phyloP scores from a whole-genome alignment of 2,113 vertebrate genomes.

The Nymphicus hollandicus region DNA sequence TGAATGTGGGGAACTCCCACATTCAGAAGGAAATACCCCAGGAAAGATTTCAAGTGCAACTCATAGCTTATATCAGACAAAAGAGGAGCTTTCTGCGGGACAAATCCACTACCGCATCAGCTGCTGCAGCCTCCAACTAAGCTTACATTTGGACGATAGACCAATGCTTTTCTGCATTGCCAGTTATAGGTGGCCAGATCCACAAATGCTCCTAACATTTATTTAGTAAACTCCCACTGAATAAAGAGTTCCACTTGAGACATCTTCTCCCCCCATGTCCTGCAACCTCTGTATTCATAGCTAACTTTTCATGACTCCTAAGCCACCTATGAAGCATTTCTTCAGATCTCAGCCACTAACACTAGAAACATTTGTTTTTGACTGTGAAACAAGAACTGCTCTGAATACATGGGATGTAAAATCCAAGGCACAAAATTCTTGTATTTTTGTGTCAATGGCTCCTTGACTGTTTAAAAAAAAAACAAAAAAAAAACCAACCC shows the following conservation, averaged over 20 bases:
- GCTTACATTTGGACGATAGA: not conserved
- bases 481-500: not conserved
- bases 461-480: not conserved
- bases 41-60: not conserved
- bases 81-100: not conserved
- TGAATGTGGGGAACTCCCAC: not conserved
- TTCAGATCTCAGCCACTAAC: not conserved
- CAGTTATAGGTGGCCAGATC: not conserved
- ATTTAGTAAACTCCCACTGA: not conserved
- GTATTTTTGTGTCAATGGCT: not conserved
- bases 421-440: not conserved
- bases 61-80: not conserved
- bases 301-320: not conserved
- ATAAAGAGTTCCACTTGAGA: not conserved
- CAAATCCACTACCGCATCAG: not conserved
- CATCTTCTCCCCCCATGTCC: not conserved
- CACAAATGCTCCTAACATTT: not conserved
- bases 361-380: not conserved
- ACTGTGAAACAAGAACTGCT: not conserved
- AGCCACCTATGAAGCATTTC: not conserved
- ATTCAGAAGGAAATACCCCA: not conserved
- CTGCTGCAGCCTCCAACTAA: not conserved
- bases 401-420: not conserved
- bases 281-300: not conserved
- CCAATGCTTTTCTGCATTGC: not conserved